Percentiles rank a stretch among this genome's conserved stretches.
Conservation (phyloP, 2,888 invertebrate genomes). For the Napeogenes sylphis region DNA sequence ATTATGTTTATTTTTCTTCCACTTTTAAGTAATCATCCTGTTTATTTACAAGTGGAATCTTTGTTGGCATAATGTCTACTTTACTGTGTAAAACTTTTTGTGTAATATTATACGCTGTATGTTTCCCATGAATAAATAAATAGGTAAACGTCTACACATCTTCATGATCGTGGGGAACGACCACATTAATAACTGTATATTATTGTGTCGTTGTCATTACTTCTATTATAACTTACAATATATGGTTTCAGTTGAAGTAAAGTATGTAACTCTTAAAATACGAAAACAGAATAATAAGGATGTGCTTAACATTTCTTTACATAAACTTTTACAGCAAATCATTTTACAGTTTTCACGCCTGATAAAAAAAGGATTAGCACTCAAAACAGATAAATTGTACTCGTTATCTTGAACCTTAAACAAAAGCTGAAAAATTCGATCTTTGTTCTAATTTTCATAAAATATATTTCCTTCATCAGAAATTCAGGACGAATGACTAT, state of each 20-base stretch:
- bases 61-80: too few relatives aligned
- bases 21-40: too few relatives aligned
- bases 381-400: conserved; percentile 37
- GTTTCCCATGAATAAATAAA: too few relatives aligned
- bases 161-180: not conserved
- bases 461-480: conserved; percentile 44
- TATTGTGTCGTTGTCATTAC: conserved; percentile 36
- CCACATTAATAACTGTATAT: conserved; percentile 42
- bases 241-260: conserved; percentile 36
- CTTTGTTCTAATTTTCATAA: conserved; percentile 43
- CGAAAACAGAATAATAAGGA: conserved; percentile 46
- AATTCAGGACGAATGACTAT: conserved; percentile 38
- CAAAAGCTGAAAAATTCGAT: conserved; percentile 40
- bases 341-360: conserved; percentile 45
- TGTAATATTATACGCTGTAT: too few relatives aligned
- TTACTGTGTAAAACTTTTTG: too few relatives aligned
- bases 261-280: too few relatives aligned
- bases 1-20: too few relatives aligned
- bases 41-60: too few relatives aligned
- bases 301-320: conserved; percentile 56
- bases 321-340: conserved; percentile 55
- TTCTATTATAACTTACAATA: conserved; percentile 21
- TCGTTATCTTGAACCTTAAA: conserved; percentile 45
- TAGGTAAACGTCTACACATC: too few relatives aligned
- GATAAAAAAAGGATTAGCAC: conserved; percentile 29